These are phyloP conservation scores for Cotesia typhae DNA, from an alignment of 1,140 invertebrate genomes.

Conservation along the genomic window DNA sequence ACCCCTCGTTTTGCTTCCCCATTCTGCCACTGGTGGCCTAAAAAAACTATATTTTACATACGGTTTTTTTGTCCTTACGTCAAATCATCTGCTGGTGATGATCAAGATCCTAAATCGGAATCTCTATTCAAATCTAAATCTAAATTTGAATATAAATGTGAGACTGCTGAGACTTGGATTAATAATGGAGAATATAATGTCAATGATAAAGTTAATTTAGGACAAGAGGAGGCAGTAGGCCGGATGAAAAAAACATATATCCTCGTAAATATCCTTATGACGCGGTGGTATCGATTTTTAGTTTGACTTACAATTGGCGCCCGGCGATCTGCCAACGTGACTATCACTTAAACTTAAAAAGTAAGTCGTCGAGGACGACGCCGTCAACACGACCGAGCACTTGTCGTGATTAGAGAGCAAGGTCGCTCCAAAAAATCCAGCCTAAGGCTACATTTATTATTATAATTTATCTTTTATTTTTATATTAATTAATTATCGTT, in stretches of 20 bases:
- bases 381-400: neutral
- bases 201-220: neutral
- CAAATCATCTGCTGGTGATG: neutral
- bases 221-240: neutral
- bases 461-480: no score
- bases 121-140: no score
- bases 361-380: slow-evolving; percentile 1
- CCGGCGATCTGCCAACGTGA: slow-evolving; percentile 29
- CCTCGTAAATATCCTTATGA: slow-evolving; percentile 17
- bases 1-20: slow-evolving; percentile 39
- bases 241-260: neutral
- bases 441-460: no score
- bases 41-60: slow-evolving; percentile 19
- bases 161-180: neutral
- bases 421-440: neutral
- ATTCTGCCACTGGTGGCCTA: slow-evolving; percentile 19
- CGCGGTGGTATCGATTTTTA: slow-evolving; percentile 35
- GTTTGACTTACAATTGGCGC: slow-evolving; percentile 35
- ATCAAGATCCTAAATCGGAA: no score
- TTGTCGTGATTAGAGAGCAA: no score
- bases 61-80: slow-evolving; percentile 7
- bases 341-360: neutral
- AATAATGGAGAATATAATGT: no score
- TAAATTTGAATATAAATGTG: neutral
- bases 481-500: no score